phyloP scores from a whole-genome alignment of 2,113 vertebrate species.

The Leptobrachium leishanense region DNA sequence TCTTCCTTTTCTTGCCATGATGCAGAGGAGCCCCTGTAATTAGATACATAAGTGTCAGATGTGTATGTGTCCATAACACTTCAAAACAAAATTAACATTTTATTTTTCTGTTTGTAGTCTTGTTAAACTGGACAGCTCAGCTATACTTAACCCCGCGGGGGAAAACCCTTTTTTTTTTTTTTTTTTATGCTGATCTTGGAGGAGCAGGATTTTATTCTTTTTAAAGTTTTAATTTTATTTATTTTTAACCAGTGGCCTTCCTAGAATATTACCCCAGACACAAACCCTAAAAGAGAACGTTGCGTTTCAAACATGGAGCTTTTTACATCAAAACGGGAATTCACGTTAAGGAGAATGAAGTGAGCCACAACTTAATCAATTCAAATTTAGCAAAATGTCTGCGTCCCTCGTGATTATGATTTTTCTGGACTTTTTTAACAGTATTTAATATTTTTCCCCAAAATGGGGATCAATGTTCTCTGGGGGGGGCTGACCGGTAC shows the following conservation, averaged over 20 bases:
- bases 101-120: background rate
- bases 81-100: background rate
- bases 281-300: too few relatives aligned
- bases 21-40: conserved; percentile 1
- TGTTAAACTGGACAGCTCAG: background rate
- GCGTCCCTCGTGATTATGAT: too few relatives aligned
- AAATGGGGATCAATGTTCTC: background rate
- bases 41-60: background rate
- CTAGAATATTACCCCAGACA: too few relatives aligned
- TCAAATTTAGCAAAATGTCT: too few relatives aligned
- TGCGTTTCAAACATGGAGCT: background rate
- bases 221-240: too few relatives aligned
- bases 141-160: background rate
- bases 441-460: background rate
- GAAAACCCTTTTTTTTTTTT: background rate
- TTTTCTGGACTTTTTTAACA: too few relatives aligned
- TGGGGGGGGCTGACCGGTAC: background rate
- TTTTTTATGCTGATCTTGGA: background rate
- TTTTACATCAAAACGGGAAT: background rate
- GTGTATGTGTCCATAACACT: background rate
- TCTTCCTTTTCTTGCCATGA: background rate
- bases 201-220: background rate
- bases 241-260: too few relatives aligned
- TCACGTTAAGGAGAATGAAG: background rate
- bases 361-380: background rate